phyloP scores from a whole-genome alignment of 2,113 vertebrate species.

The Protobothrops mucrosquamatus region DNA sequence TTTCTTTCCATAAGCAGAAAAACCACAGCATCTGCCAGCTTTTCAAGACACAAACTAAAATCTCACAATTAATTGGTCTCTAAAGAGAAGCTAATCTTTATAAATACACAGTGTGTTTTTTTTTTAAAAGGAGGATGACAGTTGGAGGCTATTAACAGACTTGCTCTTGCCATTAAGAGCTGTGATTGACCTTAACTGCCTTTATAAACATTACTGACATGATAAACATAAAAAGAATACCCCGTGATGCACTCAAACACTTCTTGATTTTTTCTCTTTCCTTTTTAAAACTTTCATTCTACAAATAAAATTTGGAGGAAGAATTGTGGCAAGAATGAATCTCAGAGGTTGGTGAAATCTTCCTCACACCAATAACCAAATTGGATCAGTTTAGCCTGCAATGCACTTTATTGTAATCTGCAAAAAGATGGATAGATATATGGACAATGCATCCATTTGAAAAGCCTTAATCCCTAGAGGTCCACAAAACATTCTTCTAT shows the following conservation, averaged over 20 bases:
- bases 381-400: slow-evolving; percentile 34
- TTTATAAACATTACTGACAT: slow-evolving; percentile 37
- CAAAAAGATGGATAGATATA: slow-evolving; percentile 8
- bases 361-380: slow-evolving; percentile 36
- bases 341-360: slow-evolving; percentile 18
- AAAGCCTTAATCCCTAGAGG: not conserved
- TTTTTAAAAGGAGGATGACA: not conserved
- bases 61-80: slow-evolving; percentile 38
- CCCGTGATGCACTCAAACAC: not conserved
- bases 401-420: slow-evolving; percentile 15
- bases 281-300: slow-evolving; percentile 19
- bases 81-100: slow-evolving; percentile 14
- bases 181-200: slow-evolving; percentile 29
- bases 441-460: slow-evolving; percentile 19
- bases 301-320: slow-evolving; percentile 15
- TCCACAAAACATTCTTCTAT: slow-evolving; percentile 10
- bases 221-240: slow-evolving; percentile 34
- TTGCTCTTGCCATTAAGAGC: slow-evolving; percentile 19
- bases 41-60: slow-evolving; percentile 29
- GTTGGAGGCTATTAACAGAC: slow-evolving; percentile 26
- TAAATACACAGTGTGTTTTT: not conserved
- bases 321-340: slow-evolving; percentile 42
- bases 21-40: not conserved
- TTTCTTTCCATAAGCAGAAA: not conserved
- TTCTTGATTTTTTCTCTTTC: slow-evolving; percentile 6